Evolutionary conservation across 2,797 vertebrate species (phyloP).

Genomic region (Hemibagrus guttatus): DNA sequence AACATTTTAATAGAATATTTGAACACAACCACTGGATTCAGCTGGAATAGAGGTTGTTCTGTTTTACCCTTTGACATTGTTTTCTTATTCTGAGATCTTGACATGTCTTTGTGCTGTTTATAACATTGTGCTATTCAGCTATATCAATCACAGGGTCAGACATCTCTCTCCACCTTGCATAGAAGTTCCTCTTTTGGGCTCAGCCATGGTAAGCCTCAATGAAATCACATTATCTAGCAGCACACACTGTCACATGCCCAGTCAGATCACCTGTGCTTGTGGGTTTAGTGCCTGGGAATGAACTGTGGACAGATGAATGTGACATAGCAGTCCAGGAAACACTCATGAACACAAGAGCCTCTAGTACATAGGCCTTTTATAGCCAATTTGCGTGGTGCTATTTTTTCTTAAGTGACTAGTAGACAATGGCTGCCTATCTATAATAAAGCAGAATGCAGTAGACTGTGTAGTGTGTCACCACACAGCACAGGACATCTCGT

Average conservation of each 20-base stretch:
- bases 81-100: neutral
- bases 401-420: neutral
- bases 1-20: neutral
- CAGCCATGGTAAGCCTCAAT: neutral
- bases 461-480: neutral
- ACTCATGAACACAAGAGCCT: conserved; percentile 5
- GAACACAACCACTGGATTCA: neutral
- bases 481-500: neutral
- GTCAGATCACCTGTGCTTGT: neutral
- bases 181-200: conserved; percentile 10
- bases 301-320: neutral
- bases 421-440: neutral
- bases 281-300: neutral
- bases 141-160: neutral
- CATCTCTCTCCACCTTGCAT: neutral
- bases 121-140: neutral
- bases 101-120: neutral
- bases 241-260: neutral
- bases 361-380: conserved; percentile 14
- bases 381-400: neutral
- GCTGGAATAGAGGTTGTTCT: neutral
- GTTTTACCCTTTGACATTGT: too few relatives aligned
- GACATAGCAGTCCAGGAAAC: neutral
- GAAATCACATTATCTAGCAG: neutral
- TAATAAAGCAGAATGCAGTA: neutral